phyloP scores from a whole-genome alignment of 1,140 invertebrate genomes.

The Neocloeon triangulifer region DNA sequence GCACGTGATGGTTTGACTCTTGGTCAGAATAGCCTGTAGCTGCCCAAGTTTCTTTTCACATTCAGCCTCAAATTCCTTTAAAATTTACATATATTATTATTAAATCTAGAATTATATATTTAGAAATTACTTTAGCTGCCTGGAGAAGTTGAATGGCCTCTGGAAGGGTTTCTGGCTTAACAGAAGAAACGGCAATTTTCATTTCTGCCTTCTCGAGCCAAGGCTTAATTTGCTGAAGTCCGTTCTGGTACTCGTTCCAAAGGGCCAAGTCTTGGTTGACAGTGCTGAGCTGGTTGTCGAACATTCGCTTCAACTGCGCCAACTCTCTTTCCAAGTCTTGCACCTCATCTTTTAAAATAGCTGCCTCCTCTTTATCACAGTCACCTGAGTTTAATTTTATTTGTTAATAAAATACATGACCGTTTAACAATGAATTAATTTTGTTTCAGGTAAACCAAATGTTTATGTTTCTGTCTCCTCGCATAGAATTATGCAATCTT shows the following conservation, averaged over 20 bases:
- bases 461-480: conserved; percentile 53
- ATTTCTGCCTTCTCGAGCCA: conserved; percentile 73
- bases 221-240: conserved; percentile 55
- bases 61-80: conserved; percentile 20
- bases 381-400: conserved; percentile 19
- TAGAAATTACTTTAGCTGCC: conserved; percentile 33
- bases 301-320: conserved; percentile 37
- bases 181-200: conserved; percentile 40
- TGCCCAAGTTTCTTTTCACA: conserved; percentile 19
- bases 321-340: conserved; percentile 38
- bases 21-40: conserved; percentile 24
- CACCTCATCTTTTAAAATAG: conserved; percentile 40
- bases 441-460: too few relatives aligned
- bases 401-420: conserved; percentile 6
- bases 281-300: conserved; percentile 43
- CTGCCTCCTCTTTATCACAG: conserved; percentile 35
- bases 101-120: not conserved
- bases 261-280: conserved; percentile 53
- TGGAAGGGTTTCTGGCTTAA: conserved; percentile 30
- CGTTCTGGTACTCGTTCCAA: conserved; percentile 66
- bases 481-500: too few relatives aligned
- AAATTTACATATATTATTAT: conserved; percentile 2
- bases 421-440: conserved; percentile 3
- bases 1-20: conserved; percentile 46
- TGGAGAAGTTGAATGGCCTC: conserved; percentile 57